Conservation (phyloP, 2,888 invertebrate genomes). For the Microchrysa polita region DNA sequence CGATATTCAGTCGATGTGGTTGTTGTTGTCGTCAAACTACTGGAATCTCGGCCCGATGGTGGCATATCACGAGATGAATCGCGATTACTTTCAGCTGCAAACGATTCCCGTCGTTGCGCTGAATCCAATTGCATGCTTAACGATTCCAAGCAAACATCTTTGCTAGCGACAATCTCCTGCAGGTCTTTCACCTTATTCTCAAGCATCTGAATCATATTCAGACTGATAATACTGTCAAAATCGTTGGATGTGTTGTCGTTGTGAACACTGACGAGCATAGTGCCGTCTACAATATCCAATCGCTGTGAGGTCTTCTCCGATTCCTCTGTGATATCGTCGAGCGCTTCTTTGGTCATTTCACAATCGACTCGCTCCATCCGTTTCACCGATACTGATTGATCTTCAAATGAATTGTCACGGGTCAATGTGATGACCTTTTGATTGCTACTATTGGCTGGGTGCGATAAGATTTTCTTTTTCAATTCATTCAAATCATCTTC, state of each 20-base stretch:
- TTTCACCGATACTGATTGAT: conserved; percentile 52
- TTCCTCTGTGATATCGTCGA: conserved; percentile 64
- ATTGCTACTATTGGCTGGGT: conserved; percentile 32
- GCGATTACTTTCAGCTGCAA: conserved; percentile 51
- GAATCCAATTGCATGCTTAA: conserved; percentile 60
- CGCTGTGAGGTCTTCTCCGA: conserved; percentile 56
- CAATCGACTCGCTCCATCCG: conserved; percentile 62
- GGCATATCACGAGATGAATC: conserved; percentile 54
- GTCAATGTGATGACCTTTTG: conserved; percentile 22
- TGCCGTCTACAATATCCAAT: conserved; percentile 49
- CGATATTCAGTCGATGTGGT: conserved; percentile 74
- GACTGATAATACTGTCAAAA: conserved; percentile 56
- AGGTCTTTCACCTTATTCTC: conserved; percentile 61
- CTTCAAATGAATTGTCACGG: conserved; percentile 49
- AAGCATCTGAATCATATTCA: conserved; percentile 59
- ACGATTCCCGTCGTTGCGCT: conserved; percentile 55
- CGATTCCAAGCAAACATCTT: conserved; percentile 60
- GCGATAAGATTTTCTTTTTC: conserved; percentile 59
- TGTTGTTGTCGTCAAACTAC: conserved; percentile 61
- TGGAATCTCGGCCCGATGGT: conserved; percentile 60
- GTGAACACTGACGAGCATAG: conserved; percentile 6
- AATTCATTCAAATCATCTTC: conserved; percentile 59
- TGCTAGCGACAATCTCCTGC: conserved; percentile 57
- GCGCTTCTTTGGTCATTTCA: conserved; percentile 61
- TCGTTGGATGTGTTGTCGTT: conserved; percentile 48